Evolutionary conservation across 2,888 invertebrate species (phyloP).

Genomic region (Pseudoips prasinana): DNA sequence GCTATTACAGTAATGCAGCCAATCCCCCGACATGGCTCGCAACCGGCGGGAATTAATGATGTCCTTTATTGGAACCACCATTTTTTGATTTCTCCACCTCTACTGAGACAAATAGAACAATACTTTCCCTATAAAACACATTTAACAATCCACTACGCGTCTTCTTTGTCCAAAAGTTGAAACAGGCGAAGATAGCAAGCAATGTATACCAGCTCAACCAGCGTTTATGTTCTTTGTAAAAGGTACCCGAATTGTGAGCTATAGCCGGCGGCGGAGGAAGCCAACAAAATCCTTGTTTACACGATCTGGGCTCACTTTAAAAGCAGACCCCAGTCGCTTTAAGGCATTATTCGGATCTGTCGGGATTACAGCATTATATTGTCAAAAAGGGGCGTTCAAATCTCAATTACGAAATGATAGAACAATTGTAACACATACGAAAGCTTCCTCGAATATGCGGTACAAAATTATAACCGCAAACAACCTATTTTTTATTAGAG

Average conservation of each 20-base stretch:
- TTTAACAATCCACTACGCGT: conserved; percentile 10
- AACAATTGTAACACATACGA: not conserved
- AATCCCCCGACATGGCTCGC: conserved; percentile 55
- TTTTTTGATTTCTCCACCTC: conserved; percentile 81
- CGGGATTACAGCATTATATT: conserved; percentile 46
- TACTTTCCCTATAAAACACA: not conserved
- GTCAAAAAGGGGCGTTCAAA: conserved; percentile 39
- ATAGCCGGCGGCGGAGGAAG: conserved; percentile 48
- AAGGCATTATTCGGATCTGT: conserved; percentile 59
- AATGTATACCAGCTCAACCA: conserved; percentile 3
- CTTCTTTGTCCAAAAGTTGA: not conserved
- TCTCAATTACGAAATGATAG: conserved; percentile 7
- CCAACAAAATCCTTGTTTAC: conserved; percentile 72
- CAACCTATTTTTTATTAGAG: too few species aligned
- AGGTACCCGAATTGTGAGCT: conserved; percentile 15
- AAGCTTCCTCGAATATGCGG: too few species aligned
- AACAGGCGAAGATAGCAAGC: not conserved
- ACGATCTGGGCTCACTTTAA: conserved; percentile 60
- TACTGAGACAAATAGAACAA: conserved; percentile 15
- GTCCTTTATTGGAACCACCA: conserved; percentile 86
- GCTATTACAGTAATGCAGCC: conserved; percentile 63
- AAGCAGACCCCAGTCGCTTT: conserved; percentile 59
- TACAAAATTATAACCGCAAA: too few species aligned
- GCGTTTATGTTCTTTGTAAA: not conserved
- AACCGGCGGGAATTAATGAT: conserved; percentile 84